Conservation (phyloP, 2,113 vertebrate species). For the Heterocephalus glaber region DNA sequence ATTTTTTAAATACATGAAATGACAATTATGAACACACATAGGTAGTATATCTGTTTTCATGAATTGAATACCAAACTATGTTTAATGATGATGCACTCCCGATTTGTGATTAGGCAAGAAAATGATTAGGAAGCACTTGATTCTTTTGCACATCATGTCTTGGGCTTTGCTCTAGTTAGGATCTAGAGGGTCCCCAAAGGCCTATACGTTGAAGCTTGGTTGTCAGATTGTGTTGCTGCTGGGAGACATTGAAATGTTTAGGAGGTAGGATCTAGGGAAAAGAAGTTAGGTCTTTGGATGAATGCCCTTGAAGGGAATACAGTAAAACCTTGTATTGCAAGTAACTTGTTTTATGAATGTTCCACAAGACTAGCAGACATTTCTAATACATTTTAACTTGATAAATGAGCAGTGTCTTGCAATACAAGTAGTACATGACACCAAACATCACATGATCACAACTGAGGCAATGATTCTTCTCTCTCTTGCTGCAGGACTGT, state of each 20-base stretch:
- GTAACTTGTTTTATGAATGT: no score
- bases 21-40: background rate
- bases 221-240: background rate
- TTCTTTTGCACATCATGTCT: background rate
- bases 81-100: background rate
- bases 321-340: no score
- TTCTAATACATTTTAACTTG: no score
- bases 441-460: no score
- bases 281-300: no score
- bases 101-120: constrained; percentile 11
- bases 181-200: background rate
- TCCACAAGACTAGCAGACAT: no score
- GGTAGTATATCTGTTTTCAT: background rate
- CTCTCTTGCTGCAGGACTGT: no score
- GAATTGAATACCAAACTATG: background rate
- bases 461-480: no score
- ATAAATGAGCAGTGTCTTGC: no score
- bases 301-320: no score
- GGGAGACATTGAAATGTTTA: background rate
- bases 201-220: background rate
- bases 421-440: no score
- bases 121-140: background rate
- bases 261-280: no score
- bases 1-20: background rate
- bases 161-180: background rate